Conservation (phyloP, 2,113 vertebrate genomes). For the Labeo rohita region DNA sequence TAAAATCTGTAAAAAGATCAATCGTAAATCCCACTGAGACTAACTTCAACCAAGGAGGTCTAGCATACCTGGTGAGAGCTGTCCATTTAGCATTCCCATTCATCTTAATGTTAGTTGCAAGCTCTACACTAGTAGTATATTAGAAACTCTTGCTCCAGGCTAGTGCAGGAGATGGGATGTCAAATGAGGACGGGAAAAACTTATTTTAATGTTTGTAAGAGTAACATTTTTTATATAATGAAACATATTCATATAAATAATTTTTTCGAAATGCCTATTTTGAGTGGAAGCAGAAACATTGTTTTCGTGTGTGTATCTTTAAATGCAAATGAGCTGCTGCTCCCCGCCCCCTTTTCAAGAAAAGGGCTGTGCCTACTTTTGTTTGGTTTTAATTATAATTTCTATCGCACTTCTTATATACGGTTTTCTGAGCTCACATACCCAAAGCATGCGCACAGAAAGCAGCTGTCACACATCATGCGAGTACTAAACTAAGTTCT, state of each 20-base stretch:
- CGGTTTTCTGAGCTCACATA: too few species aligned
- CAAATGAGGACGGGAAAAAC: neutral
- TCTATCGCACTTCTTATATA: too few species aligned
- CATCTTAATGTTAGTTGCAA: neutral
- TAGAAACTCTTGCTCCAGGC: neutral
- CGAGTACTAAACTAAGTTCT: too few species aligned
- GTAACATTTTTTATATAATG: neutral
- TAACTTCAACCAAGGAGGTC: neutral
- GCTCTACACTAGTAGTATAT: neutral
- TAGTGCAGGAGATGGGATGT: neutral
- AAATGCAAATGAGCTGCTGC: too few species aligned
- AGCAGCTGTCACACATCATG: too few species aligned
- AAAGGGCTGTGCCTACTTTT: too few species aligned
- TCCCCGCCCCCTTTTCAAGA: too few species aligned
- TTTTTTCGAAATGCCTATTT: too few species aligned
- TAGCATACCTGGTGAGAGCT: neutral
- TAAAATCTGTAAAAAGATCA: constrained; percentile 8
- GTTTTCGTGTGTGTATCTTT: too few species aligned
- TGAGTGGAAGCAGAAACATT: too few species aligned
- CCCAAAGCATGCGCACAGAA: too few species aligned
- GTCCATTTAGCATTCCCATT: neutral
- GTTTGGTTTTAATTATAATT: too few species aligned
- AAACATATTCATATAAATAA: neutral
- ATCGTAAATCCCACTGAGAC: neutral
- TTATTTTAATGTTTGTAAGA: neutral